Percentiles rank a stretch among this genome's conserved stretches.
phyloP scores from a whole-genome alignment of 2,113 vertebrate species.

The Actinemys pallida region DNA sequence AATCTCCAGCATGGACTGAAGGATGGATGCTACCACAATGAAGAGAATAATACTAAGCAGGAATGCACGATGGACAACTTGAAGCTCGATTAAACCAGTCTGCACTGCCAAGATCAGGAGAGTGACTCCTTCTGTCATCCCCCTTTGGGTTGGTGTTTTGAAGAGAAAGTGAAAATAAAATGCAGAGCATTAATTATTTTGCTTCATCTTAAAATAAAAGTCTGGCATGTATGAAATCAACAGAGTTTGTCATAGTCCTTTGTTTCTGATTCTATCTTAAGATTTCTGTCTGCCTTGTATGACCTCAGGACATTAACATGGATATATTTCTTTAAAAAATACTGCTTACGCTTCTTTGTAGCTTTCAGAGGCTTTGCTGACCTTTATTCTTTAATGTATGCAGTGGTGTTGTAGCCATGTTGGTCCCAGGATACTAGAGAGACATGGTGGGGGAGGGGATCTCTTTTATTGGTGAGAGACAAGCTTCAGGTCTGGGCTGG shows the following conservation, averaged over 20 bases:
- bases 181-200: neutral
- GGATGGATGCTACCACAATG: conserved; percentile 97
- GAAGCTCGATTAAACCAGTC: conserved; percentile 96
- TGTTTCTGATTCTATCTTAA: neutral
- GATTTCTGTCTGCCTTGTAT: neutral
- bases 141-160: conserved; percentile 79
- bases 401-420: neutral
- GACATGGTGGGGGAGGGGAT: neutral
- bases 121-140: conserved; percentile 98
- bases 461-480: neutral
- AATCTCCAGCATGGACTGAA: conserved; percentile 99
- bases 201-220: neutral
- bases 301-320: neutral
- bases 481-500: neutral
- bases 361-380: neutral
- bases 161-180: neutral
- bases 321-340: neutral
- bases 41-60: conserved; percentile 99
- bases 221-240: neutral
- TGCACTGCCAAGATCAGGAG: conserved; percentile 95
- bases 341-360: neutral
- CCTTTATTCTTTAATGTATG: neutral
- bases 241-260: neutral
- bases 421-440: neutral
- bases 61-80: conserved; percentile 97